Evolutionary conservation across 2,888 invertebrate species (phyloP).

Genomic region (Eucera pruinosa): DNA sequence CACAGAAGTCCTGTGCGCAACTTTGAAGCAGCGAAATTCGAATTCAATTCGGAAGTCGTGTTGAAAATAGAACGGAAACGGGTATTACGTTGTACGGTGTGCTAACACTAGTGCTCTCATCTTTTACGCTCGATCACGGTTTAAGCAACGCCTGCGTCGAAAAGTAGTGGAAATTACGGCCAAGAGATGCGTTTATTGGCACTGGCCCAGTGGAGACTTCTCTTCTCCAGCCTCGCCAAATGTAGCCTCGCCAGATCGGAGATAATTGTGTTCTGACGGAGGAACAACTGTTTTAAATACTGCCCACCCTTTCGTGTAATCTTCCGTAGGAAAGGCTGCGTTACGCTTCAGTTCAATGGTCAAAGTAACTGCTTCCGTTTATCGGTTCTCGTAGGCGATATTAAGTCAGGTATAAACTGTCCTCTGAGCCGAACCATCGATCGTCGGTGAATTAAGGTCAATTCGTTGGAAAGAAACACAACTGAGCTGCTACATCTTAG

Average conservation of each 20-base stretch:
- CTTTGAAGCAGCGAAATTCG: not conserved
- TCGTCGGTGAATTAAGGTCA: constrained; percentile 64
- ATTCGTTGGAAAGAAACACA: constrained; percentile 34
- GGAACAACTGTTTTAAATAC: constrained; percentile 31
- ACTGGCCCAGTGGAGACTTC: constrained; percentile 38
- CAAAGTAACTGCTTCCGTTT: constrained; percentile 60
- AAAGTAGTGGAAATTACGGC: constrained; percentile 32
- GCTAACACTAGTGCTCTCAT: constrained; percentile 25
- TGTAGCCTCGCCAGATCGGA: constrained; percentile 4
- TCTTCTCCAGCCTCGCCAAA: constrained; percentile 47
- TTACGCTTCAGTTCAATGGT: constrained; percentile 54
- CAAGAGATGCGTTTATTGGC: constrained; percentile 54
- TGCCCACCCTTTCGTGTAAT: not conserved
- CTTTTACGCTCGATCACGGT: constrained; percentile 35
- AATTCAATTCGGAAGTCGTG: constrained; percentile 28
- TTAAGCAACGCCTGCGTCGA: constrained; percentile 16
- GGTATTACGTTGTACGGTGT: constrained; percentile 38
- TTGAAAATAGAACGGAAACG: constrained; percentile 55
- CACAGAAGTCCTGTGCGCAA: too few species aligned
- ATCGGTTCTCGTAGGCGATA: constrained; percentile 33
- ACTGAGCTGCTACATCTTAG: not conserved
- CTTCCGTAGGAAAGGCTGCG: constrained; percentile 37
- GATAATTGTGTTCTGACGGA: constrained; percentile 11
- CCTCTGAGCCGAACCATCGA: constrained; percentile 60
- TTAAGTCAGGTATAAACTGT: constrained; percentile 62